Percentiles rank a stretch among this genome's conserved stretches.
Evolutionary conservation across 2,113 vertebrate species (phyloP).

Genomic region (Epinephelus moara): DNA sequence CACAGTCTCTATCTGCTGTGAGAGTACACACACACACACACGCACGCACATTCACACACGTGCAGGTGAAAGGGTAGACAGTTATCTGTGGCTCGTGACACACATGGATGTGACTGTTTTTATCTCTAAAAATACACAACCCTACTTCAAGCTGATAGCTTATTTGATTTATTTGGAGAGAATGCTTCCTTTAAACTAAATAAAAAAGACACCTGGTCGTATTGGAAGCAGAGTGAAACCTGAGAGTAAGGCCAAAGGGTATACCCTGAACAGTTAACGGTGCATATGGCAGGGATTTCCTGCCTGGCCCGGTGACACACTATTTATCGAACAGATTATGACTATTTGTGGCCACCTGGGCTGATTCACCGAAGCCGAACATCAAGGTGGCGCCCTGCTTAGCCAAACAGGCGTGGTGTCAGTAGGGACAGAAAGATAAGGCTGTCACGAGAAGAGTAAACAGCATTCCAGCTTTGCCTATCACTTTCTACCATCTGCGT

Average conservation of each 20-base stretch:
- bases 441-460: conserved; percentile 45
- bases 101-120: conserved; percentile 7
- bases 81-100: conserved; percentile 36
- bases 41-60: conserved; percentile 6
- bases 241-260: neutral
- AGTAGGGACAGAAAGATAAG: conserved; percentile 47
- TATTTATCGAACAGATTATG: conserved; percentile 61
- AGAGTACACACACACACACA: neutral
- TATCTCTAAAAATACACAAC: neutral
- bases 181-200: neutral
- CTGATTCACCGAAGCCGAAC: conserved; percentile 36
- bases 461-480: conserved; percentile 60
- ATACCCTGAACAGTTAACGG: conserved; percentile 4
- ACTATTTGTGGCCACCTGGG: conserved; percentile 50
- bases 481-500: conserved; percentile 51
- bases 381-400: conserved; percentile 16
- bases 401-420: conserved; percentile 20
- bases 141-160: neutral
- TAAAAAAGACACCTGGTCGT: neutral
- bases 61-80: conserved; percentile 34
- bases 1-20: neutral
- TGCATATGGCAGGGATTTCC: conserved; percentile 55
- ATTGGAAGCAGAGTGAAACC: neutral
- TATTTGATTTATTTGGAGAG: neutral
- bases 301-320: conserved; percentile 29